Conservation (phyloP, 2,797 vertebrate species). For the Orientallactaga sibirica region DNA sequence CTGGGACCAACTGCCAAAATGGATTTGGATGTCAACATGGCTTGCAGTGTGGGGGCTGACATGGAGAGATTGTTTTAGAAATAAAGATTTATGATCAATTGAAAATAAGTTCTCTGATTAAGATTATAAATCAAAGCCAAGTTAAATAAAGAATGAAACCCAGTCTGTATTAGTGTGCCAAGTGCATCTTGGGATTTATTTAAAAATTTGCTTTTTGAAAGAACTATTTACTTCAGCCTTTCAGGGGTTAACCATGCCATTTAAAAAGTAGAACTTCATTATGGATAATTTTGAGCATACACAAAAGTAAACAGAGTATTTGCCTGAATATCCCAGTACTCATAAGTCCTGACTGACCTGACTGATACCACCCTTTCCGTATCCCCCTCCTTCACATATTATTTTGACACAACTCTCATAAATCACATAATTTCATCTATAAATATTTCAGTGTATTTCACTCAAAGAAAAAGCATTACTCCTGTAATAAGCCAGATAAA, state of each 20-base stretch:
- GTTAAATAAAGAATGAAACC: slow-evolving; percentile 16
- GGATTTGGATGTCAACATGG: not conserved
- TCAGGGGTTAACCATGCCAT: not conserved
- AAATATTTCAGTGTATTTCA: slow-evolving; percentile 67
- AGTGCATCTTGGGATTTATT: slow-evolving; percentile 24
- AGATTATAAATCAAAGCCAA: not conserved
- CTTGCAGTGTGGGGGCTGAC: not conserved
- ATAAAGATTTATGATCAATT: slow-evolving; percentile 47
- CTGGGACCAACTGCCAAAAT: not conserved
- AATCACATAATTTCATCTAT: slow-evolving; percentile 58
- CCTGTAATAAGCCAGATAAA: slow-evolving; percentile 68
- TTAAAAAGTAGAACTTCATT: slow-evolving; percentile 8
- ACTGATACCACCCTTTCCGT: not conserved
- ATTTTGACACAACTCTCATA: slow-evolving; percentile 58
- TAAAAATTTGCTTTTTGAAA: slow-evolving; percentile 29
- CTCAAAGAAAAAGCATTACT: slow-evolving; percentile 42
- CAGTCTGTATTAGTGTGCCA: not conserved
- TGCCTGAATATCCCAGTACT: not conserved
- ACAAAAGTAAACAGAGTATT: not conserved
- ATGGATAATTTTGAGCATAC: not conserved
- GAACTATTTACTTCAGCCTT: slow-evolving; percentile 30
- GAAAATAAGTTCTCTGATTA: not conserved
- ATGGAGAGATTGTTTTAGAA: slow-evolving; percentile 36
- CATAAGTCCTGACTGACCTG: accelerated
- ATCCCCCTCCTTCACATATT: not conserved